Evolutionary conservation across 2,888 invertebrate species (phyloP).

Genomic region (Eristalis arbustorum): DNA sequence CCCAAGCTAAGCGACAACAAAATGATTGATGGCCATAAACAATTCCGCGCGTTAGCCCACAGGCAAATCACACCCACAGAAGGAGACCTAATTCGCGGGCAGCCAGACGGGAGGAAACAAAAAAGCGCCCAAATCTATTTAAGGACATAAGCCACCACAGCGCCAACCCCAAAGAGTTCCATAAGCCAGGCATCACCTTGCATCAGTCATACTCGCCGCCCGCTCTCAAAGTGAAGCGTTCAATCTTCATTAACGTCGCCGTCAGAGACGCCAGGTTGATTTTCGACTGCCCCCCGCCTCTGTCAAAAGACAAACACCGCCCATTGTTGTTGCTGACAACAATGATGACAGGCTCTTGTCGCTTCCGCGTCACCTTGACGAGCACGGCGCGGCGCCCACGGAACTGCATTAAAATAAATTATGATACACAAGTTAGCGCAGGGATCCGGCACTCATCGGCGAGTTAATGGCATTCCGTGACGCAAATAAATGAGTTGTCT

Average conservation of each 20-base stretch:
- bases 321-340: constrained; percentile 15
- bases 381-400: neutral
- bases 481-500: constrained; percentile 63
- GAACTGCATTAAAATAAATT: constrained; percentile 36
- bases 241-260: constrained; percentile 65
- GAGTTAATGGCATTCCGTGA: constrained; percentile 46
- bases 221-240: constrained; percentile 25
- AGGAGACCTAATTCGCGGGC: neutral
- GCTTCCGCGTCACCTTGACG: constrained; percentile 25
- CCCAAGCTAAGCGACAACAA: neutral
- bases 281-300: neutral
- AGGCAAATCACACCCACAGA: neutral
- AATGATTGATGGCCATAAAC: constrained; percentile 41
- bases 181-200: constrained; percentile 32
- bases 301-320: neutral
- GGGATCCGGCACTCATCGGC: constrained; percentile 6
- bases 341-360: constrained; percentile 44
- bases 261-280: constrained; percentile 47
- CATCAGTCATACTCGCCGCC: constrained; percentile 43
- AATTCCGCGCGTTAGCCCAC: neutral
- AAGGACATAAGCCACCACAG: constrained; percentile 2
- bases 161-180: neutral
- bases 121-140: neutral
- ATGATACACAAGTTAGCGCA: neutral
- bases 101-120: neutral